These are phyloP conservation scores for Xiphorhynchus elegans DNA, from an alignment of 2,113 vertebrate species.

Conservation along the genomic window DNA sequence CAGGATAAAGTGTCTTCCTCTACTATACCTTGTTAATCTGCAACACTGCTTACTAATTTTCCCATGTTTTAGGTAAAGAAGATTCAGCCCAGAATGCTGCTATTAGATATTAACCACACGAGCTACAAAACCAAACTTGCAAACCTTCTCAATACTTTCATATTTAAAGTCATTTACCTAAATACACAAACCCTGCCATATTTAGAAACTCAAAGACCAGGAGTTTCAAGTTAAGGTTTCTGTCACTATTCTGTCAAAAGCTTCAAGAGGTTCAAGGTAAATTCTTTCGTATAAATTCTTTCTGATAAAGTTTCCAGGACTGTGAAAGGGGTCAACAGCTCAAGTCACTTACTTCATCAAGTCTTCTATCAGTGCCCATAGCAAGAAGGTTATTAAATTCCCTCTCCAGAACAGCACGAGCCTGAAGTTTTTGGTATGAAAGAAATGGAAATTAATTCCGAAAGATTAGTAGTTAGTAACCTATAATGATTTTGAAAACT, in stretches of 20 bases:
- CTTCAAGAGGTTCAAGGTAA: background rate
- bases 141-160: background rate
- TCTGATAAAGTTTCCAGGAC: background rate
- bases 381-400: conserved; percentile 91
- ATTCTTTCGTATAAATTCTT: background rate
- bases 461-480: background rate
- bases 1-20: background rate
- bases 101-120: accelerated
- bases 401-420: conserved; percentile 88
- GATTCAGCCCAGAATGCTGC: background rate
- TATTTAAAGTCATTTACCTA: background rate
- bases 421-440: conserved; percentile 68
- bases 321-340: background rate
- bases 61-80: background rate
- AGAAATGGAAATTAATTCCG: background rate
- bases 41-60: background rate
- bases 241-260: background rate
- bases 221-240: background rate
- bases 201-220: background rate
- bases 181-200: background rate
- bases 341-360: conserved; percentile 87
- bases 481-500: background rate
- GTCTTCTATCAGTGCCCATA: conserved; percentile 88
- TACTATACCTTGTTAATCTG: background rate
- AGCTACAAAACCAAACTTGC: background rate